Percentiles rank a stretch among this genome's conserved stretches.
Evolutionary conservation across 53 echinoderm and acorn worm species (phyloP).

Genomic region (Antedon mediterranea): DNA sequence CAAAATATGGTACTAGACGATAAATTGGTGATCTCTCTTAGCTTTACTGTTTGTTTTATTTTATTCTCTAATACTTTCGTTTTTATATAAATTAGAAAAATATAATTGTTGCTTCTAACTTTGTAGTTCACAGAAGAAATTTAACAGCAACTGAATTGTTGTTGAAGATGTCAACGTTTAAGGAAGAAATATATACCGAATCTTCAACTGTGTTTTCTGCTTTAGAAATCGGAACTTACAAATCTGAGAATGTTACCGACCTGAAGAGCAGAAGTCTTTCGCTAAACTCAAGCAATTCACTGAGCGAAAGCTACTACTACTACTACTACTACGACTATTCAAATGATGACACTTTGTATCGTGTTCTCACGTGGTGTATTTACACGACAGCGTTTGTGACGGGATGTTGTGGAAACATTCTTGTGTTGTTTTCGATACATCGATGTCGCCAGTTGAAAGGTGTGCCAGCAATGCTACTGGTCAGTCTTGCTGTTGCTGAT

Average conservation of each 20-base stretch:
- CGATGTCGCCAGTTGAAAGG: conserved; percentile 47
- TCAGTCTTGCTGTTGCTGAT: conserved; percentile 53
- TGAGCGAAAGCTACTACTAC: too few relatives aligned
- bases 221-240: neutral
- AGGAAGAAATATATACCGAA: neutral
- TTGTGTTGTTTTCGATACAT: conserved; percentile 56
- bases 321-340: neutral
- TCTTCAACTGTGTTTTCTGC: neutral
- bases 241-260: neutral
- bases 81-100: too few relatives aligned
- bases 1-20: too few relatives aligned
- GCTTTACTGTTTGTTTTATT: neutral
- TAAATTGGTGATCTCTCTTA: neutral
- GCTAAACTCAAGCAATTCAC: neutral
- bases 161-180: neutral
- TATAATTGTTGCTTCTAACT: neutral
- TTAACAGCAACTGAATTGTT: neutral
- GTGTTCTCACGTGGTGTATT: conserved; percentile 19
- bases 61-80: too few relatives aligned
- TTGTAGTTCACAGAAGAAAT: neutral
- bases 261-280: neutral
- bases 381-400: conserved; percentile 32
- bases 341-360: neutral
- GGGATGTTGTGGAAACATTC: conserved; percentile 47
- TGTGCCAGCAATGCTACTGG: conserved; percentile 45